These are phyloP conservation scores for Anagrus nilaparvatae DNA, from an alignment of 1,140 invertebrate genomes.

Conservation along the genomic window DNA sequence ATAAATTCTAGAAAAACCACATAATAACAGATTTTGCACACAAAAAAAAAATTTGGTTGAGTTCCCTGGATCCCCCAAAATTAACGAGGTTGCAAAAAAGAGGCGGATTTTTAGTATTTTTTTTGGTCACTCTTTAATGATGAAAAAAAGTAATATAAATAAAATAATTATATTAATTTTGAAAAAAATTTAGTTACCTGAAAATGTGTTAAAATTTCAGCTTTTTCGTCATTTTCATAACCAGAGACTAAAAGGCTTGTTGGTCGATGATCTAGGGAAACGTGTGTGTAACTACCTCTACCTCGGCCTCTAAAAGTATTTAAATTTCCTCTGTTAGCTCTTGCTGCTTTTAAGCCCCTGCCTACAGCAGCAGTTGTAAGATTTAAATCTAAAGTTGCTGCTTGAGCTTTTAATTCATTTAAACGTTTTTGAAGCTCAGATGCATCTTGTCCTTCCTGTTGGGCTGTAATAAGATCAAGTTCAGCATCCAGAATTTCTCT, in stretches of 20 bases:
- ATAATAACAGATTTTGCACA: neutral
- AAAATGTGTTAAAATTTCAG: constrained; percentile 60
- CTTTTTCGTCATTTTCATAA: constrained; percentile 60
- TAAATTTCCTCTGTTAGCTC: constrained; percentile 28
- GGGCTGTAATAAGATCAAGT: constrained; percentile 74
- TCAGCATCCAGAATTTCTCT: constrained; percentile 82
- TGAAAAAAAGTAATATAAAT: no score
- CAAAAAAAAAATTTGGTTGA: neutral
- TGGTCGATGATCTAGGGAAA: constrained; percentile 69
- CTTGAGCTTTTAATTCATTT: constrained; percentile 58
- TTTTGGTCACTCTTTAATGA: no score
- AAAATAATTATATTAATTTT: constrained; percentile 4
- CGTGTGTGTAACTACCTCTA: constrained; percentile 43
- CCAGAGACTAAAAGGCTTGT: constrained; percentile 70
- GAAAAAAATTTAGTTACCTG: constrained; percentile 40
- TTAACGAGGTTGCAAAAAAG: constrained; percentile 5
- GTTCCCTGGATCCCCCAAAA: neutral
- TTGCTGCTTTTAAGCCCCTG: constrained; percentile 22
- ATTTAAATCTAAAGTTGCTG: constrained; percentile 37
- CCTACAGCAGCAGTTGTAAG: constrained; percentile 18
- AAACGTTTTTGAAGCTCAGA: constrained; percentile 62
- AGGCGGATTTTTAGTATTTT: no score
- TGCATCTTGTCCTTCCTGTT: constrained; percentile 68
- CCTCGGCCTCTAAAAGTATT: constrained; percentile 33
- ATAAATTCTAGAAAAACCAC: no score